These are phyloP conservation scores for Maccullochella peelii DNA, from an alignment of 2,113 vertebrate genomes.

Conservation along the genomic window DNA sequence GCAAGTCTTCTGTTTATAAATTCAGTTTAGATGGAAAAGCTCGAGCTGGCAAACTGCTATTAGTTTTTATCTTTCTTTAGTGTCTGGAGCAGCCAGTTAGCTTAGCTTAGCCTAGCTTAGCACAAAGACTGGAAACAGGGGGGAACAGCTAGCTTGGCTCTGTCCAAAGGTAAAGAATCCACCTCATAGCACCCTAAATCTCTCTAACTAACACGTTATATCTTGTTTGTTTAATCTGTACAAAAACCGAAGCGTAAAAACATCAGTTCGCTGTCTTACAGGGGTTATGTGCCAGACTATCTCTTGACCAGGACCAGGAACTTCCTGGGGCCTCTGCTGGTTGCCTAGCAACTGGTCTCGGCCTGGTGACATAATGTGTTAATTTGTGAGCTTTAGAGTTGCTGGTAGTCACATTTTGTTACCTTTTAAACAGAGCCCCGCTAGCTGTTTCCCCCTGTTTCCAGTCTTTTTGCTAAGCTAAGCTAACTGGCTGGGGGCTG, in stretches of 20 bases:
- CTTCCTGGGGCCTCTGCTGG: conserved; percentile 13
- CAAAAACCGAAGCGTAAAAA: not conserved
- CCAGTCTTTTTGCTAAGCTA: not conserved
- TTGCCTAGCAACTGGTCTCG: conserved; percentile 13
- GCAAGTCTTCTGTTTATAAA: not conserved
- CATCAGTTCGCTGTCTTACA: not conserved
- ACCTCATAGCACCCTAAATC: not conserved
- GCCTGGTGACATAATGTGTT: not conserved
- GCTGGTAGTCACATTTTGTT: no score
- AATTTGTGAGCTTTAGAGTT: no score
- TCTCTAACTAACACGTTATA: not conserved
- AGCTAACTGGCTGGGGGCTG: not conserved
- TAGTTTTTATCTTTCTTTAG: not conserved
- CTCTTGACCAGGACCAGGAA: not conserved
- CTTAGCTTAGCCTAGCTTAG: not conserved
- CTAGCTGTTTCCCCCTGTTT: no score
- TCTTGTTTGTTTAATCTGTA: not conserved
- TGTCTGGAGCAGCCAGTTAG: no score
- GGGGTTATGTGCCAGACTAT: not conserved
- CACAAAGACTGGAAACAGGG: not conserved
- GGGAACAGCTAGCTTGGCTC: not conserved
- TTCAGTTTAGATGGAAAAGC: not conserved
- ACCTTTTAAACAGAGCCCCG: no score
- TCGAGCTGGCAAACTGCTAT: not conserved
- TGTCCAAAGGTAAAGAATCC: not conserved